A percentile compares a stretch with the other conserved stretches of the same genome.
These are phyloP conservation scores for Jaculus jaculus DNA, from an alignment of 2,113 vertebrate genomes.

Conservation along the genomic window DNA sequence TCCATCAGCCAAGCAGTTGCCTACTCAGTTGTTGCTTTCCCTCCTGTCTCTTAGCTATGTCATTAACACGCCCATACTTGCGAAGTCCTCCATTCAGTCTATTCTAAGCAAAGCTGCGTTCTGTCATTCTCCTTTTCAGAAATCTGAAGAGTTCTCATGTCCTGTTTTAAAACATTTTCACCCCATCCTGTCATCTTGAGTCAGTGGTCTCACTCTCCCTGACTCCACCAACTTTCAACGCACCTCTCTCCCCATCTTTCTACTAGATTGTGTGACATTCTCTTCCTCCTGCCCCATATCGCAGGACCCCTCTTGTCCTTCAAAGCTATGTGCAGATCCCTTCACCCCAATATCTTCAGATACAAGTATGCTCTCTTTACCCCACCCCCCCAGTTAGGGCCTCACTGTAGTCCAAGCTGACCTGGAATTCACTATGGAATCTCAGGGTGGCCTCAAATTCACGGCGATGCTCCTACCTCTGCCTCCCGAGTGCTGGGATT, in stretches of 20 bases:
- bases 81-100: neutral
- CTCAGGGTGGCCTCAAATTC: too few relatives aligned
- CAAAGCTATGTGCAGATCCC: neutral
- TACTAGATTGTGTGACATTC: rapidly evolving
- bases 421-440: too few relatives aligned
- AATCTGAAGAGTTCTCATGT: neutral
- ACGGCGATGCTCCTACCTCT: too few relatives aligned
- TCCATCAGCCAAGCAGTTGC: neutral
- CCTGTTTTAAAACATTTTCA: neutral
- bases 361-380: neutral
- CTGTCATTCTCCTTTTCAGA: neutral
- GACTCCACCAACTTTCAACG: neutral
- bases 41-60: neutral
- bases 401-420: too few relatives aligned
- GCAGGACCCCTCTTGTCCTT: neutral
- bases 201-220: neutral
- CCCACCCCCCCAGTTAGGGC: too few relatives aligned
- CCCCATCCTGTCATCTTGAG: neutral
- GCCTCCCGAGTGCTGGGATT: too few relatives aligned
- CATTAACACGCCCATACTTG: neutral
- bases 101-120: neutral
- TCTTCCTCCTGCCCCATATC: neutral
- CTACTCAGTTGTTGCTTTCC: neutral
- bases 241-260: neutral
- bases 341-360: neutral